Evolutionary conservation across 2,113 vertebrate species (phyloP), one percentile per base, ranked within the genome.

Genomic region (Noctilio leporinus): DNA sequence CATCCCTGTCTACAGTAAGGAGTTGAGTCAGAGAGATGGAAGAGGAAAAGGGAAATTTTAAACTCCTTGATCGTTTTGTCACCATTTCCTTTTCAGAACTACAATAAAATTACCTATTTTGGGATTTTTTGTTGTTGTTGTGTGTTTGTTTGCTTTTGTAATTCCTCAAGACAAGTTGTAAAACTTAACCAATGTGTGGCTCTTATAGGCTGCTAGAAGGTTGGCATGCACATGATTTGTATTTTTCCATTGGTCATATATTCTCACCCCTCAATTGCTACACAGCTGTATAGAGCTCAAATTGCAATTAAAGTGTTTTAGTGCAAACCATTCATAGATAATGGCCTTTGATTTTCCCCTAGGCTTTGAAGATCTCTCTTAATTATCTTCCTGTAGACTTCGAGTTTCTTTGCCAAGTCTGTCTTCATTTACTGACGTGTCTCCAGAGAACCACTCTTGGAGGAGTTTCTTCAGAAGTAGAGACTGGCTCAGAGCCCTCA

Each of bases 261-360:
- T 47, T 78, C 59, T 73, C 69, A 40, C 53, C 35, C 3, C 55
- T 92, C 82, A 77, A 86, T 69, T 86, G 45, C 81, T 95, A n/a
- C 40, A 49, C 2, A n/a, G 93, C 94, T 96, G 10, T 30, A 76
- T 5, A 10, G 78, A 92, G 73, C 83, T 96, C 83, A 94, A 96
- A 95, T 76, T 75, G 95, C 85, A 97, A 93, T 94, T 89, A 97
- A 97, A 97, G 3, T 2, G 90, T 89, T 90, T 96, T 86, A 97
- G 76, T 96, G 73, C 91, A 94, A 98, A 96, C 77, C 47, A 65
- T 81, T 94, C 78, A 83, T 83, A 92, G 43, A 78, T 89, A 80
- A 96, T 77, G 55, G 89, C 81, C 87, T 97, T 94, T 94, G 96
- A 96, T 97, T 97, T 98, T 95, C 97, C 96, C 72, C 57, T 64